These are phyloP conservation scores for Channa striata DNA, from an alignment of 2,797 vertebrate genomes.

Conservation along the genomic window DNA sequence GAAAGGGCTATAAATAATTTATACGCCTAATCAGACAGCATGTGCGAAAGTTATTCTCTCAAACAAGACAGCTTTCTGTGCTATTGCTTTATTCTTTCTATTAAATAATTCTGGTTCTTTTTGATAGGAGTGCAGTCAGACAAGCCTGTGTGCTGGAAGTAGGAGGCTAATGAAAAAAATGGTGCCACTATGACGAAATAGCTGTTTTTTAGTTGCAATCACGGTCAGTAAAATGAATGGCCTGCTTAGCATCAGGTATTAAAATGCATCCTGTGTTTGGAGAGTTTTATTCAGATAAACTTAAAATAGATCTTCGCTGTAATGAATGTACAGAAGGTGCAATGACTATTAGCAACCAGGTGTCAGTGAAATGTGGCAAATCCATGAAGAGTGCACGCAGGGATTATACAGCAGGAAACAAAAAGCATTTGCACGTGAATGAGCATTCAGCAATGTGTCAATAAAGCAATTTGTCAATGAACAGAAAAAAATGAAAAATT, in stretches of 20 bases:
- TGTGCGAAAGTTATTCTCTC: constrained; percentile 67
- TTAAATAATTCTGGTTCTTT: constrained; percentile 67
- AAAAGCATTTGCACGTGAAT: not conserved
- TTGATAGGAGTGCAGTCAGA: constrained; percentile 60
- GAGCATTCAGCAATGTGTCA: not conserved
- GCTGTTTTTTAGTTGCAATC: constrained; percentile 73
- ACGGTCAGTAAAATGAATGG: constrained; percentile 61
- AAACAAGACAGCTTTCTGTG: constrained; percentile 74
- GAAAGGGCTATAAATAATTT: constrained; percentile 81
- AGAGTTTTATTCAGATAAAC: constrained; percentile 34
- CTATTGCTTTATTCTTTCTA: constrained; percentile 36
- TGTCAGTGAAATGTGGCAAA: constrained; percentile 33
- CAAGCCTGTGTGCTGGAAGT: constrained; percentile 49
- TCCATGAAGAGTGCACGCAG: not conserved
- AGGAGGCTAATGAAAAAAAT: constrained; percentile 65
- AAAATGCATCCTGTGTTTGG: constrained; percentile 45
- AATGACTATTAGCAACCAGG: constrained; percentile 24
- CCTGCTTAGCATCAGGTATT: constrained; percentile 49
- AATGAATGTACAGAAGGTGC: constrained; percentile 25
- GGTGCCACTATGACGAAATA: constrained; percentile 66
- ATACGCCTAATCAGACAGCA: constrained; percentile 78
- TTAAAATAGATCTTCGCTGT: constrained; percentile 23
- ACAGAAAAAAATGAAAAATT: too few species aligned
- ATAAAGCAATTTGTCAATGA: not conserved
- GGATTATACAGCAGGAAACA: constrained; percentile 3